phyloP scores from a whole-genome alignment of 1,140 invertebrate species.

The Dryas iulia region DNA sequence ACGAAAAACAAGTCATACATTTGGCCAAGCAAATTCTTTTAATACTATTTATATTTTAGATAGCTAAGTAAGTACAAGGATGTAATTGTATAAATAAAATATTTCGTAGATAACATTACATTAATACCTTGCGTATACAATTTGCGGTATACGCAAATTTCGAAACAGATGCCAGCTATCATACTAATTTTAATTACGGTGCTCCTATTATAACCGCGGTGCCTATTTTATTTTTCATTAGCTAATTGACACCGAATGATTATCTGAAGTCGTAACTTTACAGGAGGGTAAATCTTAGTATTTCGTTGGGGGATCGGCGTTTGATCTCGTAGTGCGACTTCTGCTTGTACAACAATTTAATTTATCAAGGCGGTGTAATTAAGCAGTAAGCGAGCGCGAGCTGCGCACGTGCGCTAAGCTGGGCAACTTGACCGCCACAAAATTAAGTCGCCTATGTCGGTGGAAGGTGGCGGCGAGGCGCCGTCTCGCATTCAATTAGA shows the following conservation, averaged over 20 bases:
- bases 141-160: slow-evolving; percentile 19
- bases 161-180: slow-evolving; percentile 69
- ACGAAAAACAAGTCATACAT: not conserved
- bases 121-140: not conserved
- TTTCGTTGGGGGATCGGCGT: slow-evolving; percentile 49
- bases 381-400: slow-evolving; percentile 42
- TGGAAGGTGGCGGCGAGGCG: slow-evolving; percentile 49
- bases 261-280: slow-evolving; percentile 69
- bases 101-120: too few relatives aligned
- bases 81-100: too few relatives aligned
- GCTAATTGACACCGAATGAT: slow-evolving; percentile 78
- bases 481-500: slow-evolving; percentile 79
- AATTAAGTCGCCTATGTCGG: slow-evolving; percentile 62
- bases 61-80: not conserved
- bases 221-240: slow-evolving; percentile 78
- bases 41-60: not conserved
- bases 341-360: slow-evolving; percentile 63
- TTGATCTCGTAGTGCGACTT: slow-evolving; percentile 60
- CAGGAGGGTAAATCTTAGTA: slow-evolving; percentile 54
- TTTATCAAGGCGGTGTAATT: slow-evolving; percentile 67
- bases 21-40: not conserved
- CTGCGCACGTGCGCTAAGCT: slow-evolving; percentile 60
- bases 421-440: slow-evolving; percentile 69
- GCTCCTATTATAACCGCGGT: slow-evolving; percentile 37
- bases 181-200: slow-evolving; percentile 73